A percentile compares a stretch with the other conserved stretches of the same genome.
phyloP scores from a whole-genome alignment of 2,888 invertebrate species.

The Caenorhabditis angaria region DNA sequence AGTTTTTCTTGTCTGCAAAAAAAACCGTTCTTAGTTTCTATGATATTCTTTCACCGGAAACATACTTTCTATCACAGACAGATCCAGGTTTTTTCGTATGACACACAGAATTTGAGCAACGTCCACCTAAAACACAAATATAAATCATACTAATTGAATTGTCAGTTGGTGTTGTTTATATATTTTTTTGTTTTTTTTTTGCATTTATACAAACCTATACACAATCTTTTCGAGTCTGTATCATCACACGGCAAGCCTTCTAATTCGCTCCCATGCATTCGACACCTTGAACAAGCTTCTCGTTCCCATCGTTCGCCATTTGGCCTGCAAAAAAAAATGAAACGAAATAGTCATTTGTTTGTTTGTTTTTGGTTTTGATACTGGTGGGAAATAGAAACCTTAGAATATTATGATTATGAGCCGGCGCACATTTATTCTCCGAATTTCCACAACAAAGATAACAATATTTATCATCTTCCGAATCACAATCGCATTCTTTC shows the following conservation, averaged over 20 bases:
- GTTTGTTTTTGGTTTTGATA: conserved; percentile 16
- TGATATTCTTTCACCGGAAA: background rate
- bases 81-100: conserved; percentile 68
- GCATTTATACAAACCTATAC: conserved; percentile 48
- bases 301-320: conserved; percentile 73
- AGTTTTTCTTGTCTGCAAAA: conserved; percentile 68
- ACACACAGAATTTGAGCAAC: conserved; percentile 71
- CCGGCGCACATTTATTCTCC: conserved; percentile 65
- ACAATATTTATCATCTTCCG: conserved; percentile 72
- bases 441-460: conserved; percentile 72
- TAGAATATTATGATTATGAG: conserved; percentile 70
- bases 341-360: too few relatives aligned
- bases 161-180: background rate
- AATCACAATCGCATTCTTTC: conserved; percentile 70
- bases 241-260: conserved; percentile 72
- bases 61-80: conserved; percentile 70
- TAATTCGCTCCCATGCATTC: conserved; percentile 66
- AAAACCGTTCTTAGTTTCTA: background rate
- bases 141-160: conserved; percentile 3
- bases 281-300: conserved; percentile 68
- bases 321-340: conserved; percentile 48
- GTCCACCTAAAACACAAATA: conserved; percentile 50
- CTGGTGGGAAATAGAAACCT: conserved; percentile 59
- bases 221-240: conserved; percentile 68
- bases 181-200: background rate